A percentile compares a stretch with the other conserved stretches of the same genome.
Conservation (phyloP, 2,113 vertebrate genomes). For the Acinonyx jubatus region DNA sequence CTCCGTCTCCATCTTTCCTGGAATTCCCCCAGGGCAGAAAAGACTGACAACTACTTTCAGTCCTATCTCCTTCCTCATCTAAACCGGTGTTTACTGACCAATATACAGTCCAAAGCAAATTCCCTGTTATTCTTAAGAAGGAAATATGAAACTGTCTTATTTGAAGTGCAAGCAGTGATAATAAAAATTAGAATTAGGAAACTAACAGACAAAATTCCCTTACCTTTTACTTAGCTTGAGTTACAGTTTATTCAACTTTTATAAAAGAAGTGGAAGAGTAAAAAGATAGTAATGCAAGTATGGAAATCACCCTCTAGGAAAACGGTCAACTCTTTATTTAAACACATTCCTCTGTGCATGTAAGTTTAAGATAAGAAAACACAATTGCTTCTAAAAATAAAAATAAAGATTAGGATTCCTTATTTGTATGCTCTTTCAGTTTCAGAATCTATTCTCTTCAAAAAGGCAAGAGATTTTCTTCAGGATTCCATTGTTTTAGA, state of each 20-base stretch:
- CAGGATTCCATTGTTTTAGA: not conserved
- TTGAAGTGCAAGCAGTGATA: not conserved
- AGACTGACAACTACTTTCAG: not conserved
- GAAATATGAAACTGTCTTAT: not conserved
- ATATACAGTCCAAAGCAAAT: accelerated
- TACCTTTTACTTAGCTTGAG: not conserved
- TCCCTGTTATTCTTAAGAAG: not conserved
- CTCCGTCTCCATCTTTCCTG: not conserved
- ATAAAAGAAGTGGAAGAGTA: not conserved
- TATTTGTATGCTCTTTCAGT: not conserved
- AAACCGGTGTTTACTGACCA: too few relatives aligned
- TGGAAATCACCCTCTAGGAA: not conserved
- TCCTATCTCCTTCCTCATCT: not conserved
- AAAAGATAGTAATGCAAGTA: not conserved
- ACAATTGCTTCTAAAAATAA: not conserved
- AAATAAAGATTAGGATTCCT: not conserved
- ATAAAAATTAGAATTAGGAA: not conserved
- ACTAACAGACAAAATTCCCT: not conserved
- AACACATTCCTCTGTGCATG: not conserved
- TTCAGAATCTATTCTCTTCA: not conserved
- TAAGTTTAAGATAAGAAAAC: not conserved
- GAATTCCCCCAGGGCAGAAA: not conserved
- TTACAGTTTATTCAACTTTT: not conserved
- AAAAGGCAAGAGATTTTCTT: not conserved
- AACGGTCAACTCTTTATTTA: not conserved